Percentiles rank a stretch among this genome's conserved stretches.
Conservation (phyloP, 2,888 invertebrate species). For the Rhogogaster chlorosoma region DNA sequence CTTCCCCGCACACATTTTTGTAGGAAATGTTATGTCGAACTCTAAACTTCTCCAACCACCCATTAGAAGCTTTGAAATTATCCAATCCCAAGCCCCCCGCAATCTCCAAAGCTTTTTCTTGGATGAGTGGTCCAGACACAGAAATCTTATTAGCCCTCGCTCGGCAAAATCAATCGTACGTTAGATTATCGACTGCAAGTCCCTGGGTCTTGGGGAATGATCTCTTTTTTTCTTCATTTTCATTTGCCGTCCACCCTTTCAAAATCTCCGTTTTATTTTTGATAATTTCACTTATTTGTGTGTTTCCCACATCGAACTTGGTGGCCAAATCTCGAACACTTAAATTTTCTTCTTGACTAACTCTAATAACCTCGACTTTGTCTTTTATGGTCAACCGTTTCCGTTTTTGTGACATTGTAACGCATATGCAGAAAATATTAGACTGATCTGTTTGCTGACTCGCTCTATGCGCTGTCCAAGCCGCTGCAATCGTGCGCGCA, state of each 20-base stretch:
- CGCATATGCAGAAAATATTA: conserved; percentile 20
- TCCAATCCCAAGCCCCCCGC: conserved; percentile 47
- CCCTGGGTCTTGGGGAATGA: conserved; percentile 18
- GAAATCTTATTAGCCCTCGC: background rate
- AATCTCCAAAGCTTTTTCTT: conserved; percentile 54
- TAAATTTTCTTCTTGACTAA: conserved; percentile 22
- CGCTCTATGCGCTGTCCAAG: conserved; percentile 17
- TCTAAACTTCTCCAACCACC: conserved; percentile 53
- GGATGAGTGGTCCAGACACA: conserved; percentile 28
- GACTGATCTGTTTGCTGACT: conserved; percentile 14
- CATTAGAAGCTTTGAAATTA: conserved; percentile 55
- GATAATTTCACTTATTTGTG: conserved; percentile 35
- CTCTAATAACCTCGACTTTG: conserved; percentile 27
- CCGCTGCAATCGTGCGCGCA: no score
- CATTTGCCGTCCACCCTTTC: conserved; percentile 18
- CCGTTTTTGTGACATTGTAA: conserved; percentile 16
- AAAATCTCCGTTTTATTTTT: conserved; percentile 29
- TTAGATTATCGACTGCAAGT: conserved; percentile 26
- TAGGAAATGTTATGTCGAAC: conserved; percentile 49
- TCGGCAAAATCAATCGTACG: conserved; percentile 25
- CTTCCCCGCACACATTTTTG: conserved; percentile 42
- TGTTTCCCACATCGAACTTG: conserved; percentile 25
- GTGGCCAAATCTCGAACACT: conserved; percentile 30
- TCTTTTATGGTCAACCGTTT: conserved; percentile 33
- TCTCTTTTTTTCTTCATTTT: conserved; percentile 32